Percentiles rank a stretch among this genome's conserved stretches.
These are phyloP conservation scores for Troides oblongomaculatus DNA, from an alignment of 2,888 invertebrate genomes.

Conservation along the genomic window DNA sequence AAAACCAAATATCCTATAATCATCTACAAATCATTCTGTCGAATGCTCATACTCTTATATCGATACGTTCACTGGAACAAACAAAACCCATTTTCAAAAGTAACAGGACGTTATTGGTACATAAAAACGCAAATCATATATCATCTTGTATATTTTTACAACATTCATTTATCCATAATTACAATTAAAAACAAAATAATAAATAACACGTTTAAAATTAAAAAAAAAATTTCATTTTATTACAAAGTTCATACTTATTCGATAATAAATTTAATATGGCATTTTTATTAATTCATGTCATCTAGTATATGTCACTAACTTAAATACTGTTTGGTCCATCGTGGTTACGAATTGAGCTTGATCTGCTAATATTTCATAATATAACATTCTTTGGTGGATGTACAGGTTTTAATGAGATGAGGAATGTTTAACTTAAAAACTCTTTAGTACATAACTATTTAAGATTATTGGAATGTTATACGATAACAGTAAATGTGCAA, in stretches of 20 bases:
- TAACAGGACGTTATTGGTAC: not conserved
- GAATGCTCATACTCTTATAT: too few relatives aligned
- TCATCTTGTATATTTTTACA: constrained; percentile 26
- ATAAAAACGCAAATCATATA: not conserved
- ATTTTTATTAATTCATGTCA: constrained; percentile 28
- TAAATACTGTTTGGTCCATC: constrained; percentile 35
- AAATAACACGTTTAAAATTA: constrained; percentile 33
- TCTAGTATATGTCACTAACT: constrained; percentile 16
- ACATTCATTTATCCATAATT: constrained; percentile 24
- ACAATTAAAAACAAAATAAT: constrained; percentile 33
- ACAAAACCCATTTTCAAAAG: too few relatives aligned
- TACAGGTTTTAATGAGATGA: not conserved
- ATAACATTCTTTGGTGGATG: constrained; percentile 27
- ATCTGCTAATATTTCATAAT: not conserved
- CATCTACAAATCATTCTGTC: too few relatives aligned
- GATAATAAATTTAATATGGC: constrained; percentile 38
- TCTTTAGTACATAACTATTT: constrained; percentile 10
- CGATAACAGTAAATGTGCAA: not conserved
- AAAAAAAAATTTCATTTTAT: constrained; percentile 26
- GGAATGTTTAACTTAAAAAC: constrained; percentile 18
- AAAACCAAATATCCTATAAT: too few relatives aligned
- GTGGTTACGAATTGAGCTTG: constrained; percentile 27
- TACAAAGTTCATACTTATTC: constrained; percentile 28
- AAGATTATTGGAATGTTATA: constrained; percentile 26
- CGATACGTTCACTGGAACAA: too few relatives aligned